These are phyloP conservation scores for Drosophila grimshawi DNA, from an alignment of 1,140 invertebrate species.

Conservation along the genomic window DNA sequence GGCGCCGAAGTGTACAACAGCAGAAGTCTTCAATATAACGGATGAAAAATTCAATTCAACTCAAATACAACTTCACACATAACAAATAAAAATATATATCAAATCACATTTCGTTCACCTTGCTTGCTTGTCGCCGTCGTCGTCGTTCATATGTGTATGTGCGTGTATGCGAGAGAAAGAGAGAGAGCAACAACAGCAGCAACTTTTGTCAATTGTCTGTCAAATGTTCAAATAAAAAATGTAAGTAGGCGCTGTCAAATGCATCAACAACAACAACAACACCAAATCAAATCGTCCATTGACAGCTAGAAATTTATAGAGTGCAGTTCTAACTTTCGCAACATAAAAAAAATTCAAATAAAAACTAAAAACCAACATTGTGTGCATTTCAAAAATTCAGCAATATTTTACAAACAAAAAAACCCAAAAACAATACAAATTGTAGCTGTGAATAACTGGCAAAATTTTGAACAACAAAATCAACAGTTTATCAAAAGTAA, in stretches of 20 bases:
- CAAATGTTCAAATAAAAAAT: conserved; percentile 45
- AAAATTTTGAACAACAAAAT: conserved; percentile 23
- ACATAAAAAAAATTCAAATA: conserved; percentile 1
- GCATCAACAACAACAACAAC: conserved; percentile 11
- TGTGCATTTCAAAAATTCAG: conserved; percentile 7
- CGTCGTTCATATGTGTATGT: neutral
- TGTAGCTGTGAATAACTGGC: neutral
- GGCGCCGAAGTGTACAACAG: conserved; percentile 68
- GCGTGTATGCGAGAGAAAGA: conserved; percentile 6
- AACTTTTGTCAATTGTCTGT: conserved; percentile 30
- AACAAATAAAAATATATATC: conserved; percentile 11
- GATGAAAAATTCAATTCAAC: conserved; percentile 44
- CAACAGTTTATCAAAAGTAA: conserved; percentile 33
- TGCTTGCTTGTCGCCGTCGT: neutral
- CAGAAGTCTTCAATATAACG: conserved; percentile 59
- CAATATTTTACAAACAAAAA: neutral
- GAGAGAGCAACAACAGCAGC: conserved; percentile 7
- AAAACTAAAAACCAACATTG: conserved; percentile 10
- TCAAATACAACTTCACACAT: conserved; percentile 26
- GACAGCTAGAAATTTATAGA: conserved; percentile 38
- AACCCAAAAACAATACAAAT: conserved; percentile 4
- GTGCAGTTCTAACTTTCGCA: conserved; percentile 44
- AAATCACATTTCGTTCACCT: conserved; percentile 24
- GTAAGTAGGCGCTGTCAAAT: conserved; percentile 36
- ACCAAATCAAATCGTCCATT: conserved; percentile 10